phyloP scores from a whole-genome alignment of 1,140 invertebrate species.

The Rhyzopertha dominica region DNA sequence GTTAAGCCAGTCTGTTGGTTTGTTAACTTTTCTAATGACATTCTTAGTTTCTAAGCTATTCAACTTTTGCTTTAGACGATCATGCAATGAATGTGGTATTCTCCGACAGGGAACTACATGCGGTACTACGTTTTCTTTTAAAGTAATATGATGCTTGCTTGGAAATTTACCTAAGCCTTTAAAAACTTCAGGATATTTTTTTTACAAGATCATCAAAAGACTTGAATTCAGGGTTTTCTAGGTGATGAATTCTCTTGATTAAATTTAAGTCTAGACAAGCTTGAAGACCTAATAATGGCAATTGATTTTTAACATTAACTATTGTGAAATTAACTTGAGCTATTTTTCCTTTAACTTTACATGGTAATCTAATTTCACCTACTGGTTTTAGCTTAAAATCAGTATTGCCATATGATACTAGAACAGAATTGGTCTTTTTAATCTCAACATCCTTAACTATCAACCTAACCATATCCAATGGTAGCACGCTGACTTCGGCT shows the following conservation, averaged over 20 bases:
- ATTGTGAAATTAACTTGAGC: slow-evolving; percentile 11
- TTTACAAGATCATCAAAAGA: too few species aligned
- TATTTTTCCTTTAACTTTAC: slow-evolving; percentile 7
- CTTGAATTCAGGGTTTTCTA: too few species aligned
- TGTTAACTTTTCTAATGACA: slow-evolving; percentile 26
- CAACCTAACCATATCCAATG: slow-evolving; percentile 11
- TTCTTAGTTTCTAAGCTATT: too few species aligned
- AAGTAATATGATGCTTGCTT: slow-evolving; percentile 2
- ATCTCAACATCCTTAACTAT: slow-evolving; percentile 7
- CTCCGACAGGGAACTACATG: background rate
- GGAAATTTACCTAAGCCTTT: slow-evolving; percentile 1
- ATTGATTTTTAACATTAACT: background rate
- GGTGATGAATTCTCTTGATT: slow-evolving; percentile 3
- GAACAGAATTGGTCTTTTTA: slow-evolving; percentile 1
- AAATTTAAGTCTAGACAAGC: background rate
- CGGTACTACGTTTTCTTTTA: background rate
- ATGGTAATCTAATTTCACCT: slow-evolving; percentile 8
- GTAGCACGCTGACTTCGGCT: slow-evolving; percentile 23
- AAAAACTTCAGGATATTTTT: background rate
- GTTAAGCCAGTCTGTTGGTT: slow-evolving; percentile 44
- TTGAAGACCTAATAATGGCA: background rate
- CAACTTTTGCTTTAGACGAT: slow-evolving; percentile 46
- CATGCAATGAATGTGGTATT: background rate
- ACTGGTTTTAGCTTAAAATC: slow-evolving; percentile 12
- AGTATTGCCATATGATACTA: slow-evolving; percentile 15